These are phyloP conservation scores for Actenoides hombroni DNA, from an alignment of 2,113 vertebrate species.

Conservation along the genomic window DNA sequence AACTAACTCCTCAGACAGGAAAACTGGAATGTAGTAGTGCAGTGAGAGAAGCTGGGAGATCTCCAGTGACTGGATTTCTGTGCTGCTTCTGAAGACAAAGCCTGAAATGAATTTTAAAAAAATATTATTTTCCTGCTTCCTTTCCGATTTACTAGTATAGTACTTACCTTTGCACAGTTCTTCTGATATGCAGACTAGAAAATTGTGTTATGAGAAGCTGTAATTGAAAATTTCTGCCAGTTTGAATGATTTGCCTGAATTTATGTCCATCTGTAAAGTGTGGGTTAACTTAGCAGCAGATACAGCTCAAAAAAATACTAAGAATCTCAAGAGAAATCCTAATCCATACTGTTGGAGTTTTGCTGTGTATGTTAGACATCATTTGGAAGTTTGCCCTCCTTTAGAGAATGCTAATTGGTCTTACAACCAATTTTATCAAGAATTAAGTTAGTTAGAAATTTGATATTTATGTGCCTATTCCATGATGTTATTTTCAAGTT, in stretches of 20 bases:
- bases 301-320: not conserved
- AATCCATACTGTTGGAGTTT: not conserved
- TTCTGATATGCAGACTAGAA: not conserved
- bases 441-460: not conserved
- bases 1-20: constrained; percentile 65
- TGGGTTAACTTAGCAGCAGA: not conserved
- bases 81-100: not conserved
- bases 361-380: not conserved
- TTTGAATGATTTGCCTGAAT: not conserved
- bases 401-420: not conserved
- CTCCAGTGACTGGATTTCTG: not conserved
- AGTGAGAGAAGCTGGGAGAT: not conserved
- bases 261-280: not conserved
- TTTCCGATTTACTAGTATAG: not conserved
- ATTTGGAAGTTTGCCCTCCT: not conserved
- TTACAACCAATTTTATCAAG: not conserved
- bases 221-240: not conserved
- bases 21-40: constrained; percentile 24
- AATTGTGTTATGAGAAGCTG: not conserved
- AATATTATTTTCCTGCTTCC: not conserved
- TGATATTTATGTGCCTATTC: not conserved
- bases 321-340: not conserved
- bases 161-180: not conserved
- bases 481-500: not conserved
- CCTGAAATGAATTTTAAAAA: not conserved